Evolutionary conservation across 1,140 invertebrate genomes (phyloP), one percentile per base, ranked within the genome.

Genomic region (Drosophila persimilis): DNA sequence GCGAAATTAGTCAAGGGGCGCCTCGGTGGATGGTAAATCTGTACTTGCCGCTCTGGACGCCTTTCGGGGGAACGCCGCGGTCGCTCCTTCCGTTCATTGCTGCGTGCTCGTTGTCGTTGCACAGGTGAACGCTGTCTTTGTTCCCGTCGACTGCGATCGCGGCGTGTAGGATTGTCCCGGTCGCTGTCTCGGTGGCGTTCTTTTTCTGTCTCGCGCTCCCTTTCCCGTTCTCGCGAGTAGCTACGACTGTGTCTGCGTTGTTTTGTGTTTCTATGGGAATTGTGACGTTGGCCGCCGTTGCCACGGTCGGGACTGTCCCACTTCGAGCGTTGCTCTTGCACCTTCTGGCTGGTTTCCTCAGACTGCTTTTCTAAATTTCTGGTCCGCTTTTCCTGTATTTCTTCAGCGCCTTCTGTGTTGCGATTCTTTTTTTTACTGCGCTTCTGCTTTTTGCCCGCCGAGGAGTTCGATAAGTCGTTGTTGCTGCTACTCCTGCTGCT

Each of bases 291-390:
- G 2, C 11, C 26, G 11, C 22, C 57, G 15, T 45, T 22, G 7
- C 64, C 47, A 0, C 67, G 61, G 6, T 90, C 89, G 0, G 83
- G 79, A 41, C 77, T 77, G 39, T 91, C 90, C 90, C 90, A 91
- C 60, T 89, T 91, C 35, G 90, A 91, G 48, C 84, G 84, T 41
- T 69, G 85, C 31, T 89, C 74, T 13, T 88, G 74, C 15, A 75
- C 62, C 17, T 29, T 29, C 35, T 0, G 73, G 47, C 20, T 61
- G 26, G 17, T 50, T 50, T 5, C 45, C n/a, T 7, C 11, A 4
- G 35, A 13, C 11, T 39, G 35, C 8, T 31, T 31, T 9, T 31
- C 31, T 31, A 9, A 0, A 13, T 39, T 39, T 39, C 35, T 39
- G 35, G 5, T 13, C 35, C 60, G 69, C 24, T 71, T 59, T 4